phyloP scores from a whole-genome alignment of 2,113 vertebrate genomes.

The Abramis brama region DNA sequence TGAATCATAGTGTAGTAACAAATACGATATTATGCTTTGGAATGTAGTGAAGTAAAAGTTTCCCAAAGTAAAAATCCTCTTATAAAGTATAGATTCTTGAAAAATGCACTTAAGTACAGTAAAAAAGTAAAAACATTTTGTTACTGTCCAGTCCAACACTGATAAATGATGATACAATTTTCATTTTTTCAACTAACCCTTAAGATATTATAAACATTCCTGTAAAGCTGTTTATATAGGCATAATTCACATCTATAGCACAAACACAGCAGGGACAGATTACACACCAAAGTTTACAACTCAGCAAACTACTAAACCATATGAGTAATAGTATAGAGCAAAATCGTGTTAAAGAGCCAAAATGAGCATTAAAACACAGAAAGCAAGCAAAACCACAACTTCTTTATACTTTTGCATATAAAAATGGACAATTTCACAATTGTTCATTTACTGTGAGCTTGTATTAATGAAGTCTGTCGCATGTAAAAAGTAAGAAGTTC shows the following conservation, averaged over 20 bases:
- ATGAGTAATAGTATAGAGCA: background rate
- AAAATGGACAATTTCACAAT: background rate
- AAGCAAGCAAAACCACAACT: background rate
- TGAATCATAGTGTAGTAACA: too few relatives aligned
- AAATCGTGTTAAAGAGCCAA: background rate
- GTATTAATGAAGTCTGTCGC: background rate
- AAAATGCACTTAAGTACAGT: too few relatives aligned
- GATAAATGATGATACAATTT: too few relatives aligned
- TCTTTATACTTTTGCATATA: background rate
- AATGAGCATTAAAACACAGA: too few relatives aligned
- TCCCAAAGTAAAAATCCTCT: too few relatives aligned
- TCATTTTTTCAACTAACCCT: too few relatives aligned
- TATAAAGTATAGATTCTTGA: too few relatives aligned
- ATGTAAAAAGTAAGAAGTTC: background rate
- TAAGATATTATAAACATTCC: background rate
- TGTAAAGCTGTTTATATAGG: background rate
- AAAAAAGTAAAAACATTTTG: too few relatives aligned
- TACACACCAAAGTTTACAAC: background rate
- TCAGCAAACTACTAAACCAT: background rate
- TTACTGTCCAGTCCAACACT: too few relatives aligned
- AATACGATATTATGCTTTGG: too few relatives aligned
- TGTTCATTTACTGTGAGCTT: background rate
- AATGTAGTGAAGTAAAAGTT: too few relatives aligned
- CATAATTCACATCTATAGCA: background rate
- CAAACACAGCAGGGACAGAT: background rate